phyloP scores from a whole-genome alignment of 2,113 vertebrate genomes.

The Chrysochloris asiatica region DNA sequence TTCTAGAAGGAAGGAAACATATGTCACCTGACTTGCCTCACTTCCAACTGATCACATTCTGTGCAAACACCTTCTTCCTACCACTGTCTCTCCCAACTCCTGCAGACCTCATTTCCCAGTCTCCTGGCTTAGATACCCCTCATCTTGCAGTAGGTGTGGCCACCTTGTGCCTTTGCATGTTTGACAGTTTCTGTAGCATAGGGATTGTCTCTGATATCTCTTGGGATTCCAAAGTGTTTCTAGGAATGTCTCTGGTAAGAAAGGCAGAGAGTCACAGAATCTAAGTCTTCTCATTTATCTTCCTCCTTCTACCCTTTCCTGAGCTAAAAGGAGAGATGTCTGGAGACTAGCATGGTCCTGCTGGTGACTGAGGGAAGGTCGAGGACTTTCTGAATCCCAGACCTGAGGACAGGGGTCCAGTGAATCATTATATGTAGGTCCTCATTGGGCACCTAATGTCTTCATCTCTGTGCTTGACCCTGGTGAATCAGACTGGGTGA shows the following conservation, averaged over 20 bases:
- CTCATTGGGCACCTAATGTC: not conserved
- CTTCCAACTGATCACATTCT: too few relatives aligned
- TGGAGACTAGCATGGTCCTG: not conserved
- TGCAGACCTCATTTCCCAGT: not conserved
- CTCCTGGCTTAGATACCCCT: not conserved
- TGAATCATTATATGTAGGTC: not conserved
- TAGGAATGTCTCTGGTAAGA: not conserved
- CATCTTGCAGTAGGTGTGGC: too few relatives aligned
- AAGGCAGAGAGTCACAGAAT: not conserved
- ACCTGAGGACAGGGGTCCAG: not conserved
- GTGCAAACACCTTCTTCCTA: fast-evolving
- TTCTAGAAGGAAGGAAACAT: not conserved
- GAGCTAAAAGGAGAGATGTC: not conserved
- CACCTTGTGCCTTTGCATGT: not conserved
- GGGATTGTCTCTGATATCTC: not conserved
- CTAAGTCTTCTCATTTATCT: not conserved
- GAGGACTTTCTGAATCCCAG: not conserved
- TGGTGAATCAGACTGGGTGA: not conserved
- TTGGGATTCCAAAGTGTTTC: not conserved
- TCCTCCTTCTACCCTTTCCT: not conserved
- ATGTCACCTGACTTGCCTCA: not conserved
- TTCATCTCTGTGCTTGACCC: not conserved
- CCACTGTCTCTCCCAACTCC: not conserved
- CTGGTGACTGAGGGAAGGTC: not conserved
- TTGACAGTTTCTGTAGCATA: not conserved